A percentile compares a stretch with the other conserved stretches of the same genome.
phyloP scores from a whole-genome alignment of 2,888 invertebrate species.

The Lepidochrysops patricia region DNA sequence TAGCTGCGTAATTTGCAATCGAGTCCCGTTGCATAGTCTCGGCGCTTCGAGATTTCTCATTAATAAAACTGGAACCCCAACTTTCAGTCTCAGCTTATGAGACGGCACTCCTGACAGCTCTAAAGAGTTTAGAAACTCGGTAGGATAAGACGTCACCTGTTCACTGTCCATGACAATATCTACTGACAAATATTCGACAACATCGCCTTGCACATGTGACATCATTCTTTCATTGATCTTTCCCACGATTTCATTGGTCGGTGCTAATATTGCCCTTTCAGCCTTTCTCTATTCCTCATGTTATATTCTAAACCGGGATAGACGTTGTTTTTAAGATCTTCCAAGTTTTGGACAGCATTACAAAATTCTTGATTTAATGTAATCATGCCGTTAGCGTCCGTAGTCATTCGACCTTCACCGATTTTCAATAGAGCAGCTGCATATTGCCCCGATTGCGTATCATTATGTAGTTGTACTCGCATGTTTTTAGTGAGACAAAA shows the following conservation, averaged over 20 bases:
- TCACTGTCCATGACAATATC: constrained; percentile 20
- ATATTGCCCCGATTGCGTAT: constrained; percentile 23
- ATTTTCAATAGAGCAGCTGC: constrained; percentile 27
- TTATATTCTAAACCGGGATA: constrained; percentile 24
- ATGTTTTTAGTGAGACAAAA: constrained; percentile 23
- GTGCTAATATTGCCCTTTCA: constrained; percentile 28
- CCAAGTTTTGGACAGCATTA: constrained; percentile 19
- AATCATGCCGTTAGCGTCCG: constrained; percentile 24
- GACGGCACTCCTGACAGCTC: constrained; percentile 25
- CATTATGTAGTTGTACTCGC: constrained; percentile 26
- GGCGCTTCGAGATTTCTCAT: constrained; percentile 29
- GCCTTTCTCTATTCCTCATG: constrained; percentile 24
- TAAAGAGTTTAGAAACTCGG: constrained; percentile 27
- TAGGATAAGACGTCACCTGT: constrained; percentile 17
- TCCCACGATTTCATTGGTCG: constrained; percentile 22
- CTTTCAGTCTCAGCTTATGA: constrained; percentile 27
- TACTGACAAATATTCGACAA: constrained; percentile 15
- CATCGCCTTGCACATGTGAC: constrained; percentile 17
- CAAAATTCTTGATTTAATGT: constrained; percentile 23
- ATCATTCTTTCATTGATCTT: constrained; percentile 23
- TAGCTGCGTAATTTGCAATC: neutral
- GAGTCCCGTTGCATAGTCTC: constrained; percentile 17
- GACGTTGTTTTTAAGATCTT: constrained; percentile 23
- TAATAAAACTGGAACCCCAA: constrained; percentile 29
- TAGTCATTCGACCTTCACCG: constrained; percentile 25